phyloP scores from a whole-genome alignment of 2,113 vertebrate species.

The Xiphias gladius region DNA sequence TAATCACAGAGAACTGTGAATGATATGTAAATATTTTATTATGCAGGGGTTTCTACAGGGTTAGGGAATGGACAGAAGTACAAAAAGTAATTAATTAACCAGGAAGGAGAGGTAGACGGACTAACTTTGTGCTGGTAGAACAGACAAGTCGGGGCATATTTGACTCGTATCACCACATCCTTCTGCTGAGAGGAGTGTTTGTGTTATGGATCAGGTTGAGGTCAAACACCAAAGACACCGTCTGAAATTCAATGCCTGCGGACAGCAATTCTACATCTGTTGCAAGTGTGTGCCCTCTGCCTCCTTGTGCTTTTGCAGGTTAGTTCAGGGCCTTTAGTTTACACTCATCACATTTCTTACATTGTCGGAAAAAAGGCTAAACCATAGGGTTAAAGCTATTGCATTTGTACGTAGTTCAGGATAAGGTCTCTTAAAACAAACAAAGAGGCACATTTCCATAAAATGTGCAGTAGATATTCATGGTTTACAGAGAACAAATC shows the following conservation, averaged over 20 bases:
- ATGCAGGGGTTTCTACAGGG: conserved; percentile 48
- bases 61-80: conserved; percentile 48
- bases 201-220: conserved; percentile 40
- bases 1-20: conserved; percentile 54
- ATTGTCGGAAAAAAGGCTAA: not conserved
- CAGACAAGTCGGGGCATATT: conserved; percentile 28
- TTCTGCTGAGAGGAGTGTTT: conserved; percentile 28
- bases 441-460: not conserved
- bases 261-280: conserved; percentile 12
- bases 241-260: conserved; percentile 13
- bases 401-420: not conserved
- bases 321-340: not conserved
- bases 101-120: not conserved
- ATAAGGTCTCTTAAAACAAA: not conserved
- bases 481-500: not conserved
- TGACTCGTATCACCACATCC: conserved; percentile 37
- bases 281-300: not conserved
- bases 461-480: not conserved
- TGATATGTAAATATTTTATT: conserved; percentile 65
- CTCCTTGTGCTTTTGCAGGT: conserved; percentile 10
- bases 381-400: not conserved
- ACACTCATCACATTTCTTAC: not conserved
- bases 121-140: conserved; percentile 45
- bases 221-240: conserved; percentile 52
- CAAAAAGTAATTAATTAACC: conserved; percentile 59